Evolutionary conservation across 2,888 invertebrate genomes (phyloP).

Genomic region (Acanthacorydalis orientalis): DNA sequence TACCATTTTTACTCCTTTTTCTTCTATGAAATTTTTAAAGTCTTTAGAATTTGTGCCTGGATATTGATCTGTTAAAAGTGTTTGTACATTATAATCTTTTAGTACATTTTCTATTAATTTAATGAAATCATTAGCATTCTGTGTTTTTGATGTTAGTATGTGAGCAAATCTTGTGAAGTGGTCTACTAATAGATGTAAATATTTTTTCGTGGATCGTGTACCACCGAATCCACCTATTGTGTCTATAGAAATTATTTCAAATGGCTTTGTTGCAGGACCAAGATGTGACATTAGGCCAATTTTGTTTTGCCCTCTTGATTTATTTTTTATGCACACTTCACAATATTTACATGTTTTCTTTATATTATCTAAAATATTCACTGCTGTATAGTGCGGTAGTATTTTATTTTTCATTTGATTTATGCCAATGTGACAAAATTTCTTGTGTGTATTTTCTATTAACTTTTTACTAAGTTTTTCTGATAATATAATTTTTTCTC

Average conservation of each 20-base stretch:
- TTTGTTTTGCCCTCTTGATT: constrained; percentile 13
- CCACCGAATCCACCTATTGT: constrained; percentile 18
- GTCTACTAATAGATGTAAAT: constrained; percentile 16
- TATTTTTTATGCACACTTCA: constrained; percentile 15
- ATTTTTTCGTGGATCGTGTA: constrained; percentile 16
- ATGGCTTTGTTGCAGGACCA: constrained; percentile 12
- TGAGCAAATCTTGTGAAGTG: constrained; percentile 17
- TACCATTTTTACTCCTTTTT: constrained; percentile 8
- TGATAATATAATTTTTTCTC: constrained; percentile 4
- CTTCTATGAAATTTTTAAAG: constrained; percentile 14
- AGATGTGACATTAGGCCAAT: constrained; percentile 12
- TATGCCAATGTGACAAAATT: constrained; percentile 1
- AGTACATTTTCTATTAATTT: constrained; percentile 12
- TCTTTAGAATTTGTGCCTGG: constrained; percentile 16
- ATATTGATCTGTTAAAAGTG: constrained; percentile 16
- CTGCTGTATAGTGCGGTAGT: neutral
- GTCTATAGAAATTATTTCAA: constrained; percentile 17
- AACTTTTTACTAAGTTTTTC: neutral
- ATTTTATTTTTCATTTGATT: constrained; percentile 3
- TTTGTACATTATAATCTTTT: constrained; percentile 12
- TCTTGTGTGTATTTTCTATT: neutral
- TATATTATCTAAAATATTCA: constrained; percentile 7
- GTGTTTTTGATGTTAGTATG: constrained; percentile 15
- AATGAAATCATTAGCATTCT: constrained; percentile 15
- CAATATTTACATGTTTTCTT: constrained; percentile 8